Evolutionary conservation across 2,797 vertebrate genomes (phyloP), one percentile per base, ranked within the genome.

Genomic region (Pseudocheirus occidentalis): DNA sequence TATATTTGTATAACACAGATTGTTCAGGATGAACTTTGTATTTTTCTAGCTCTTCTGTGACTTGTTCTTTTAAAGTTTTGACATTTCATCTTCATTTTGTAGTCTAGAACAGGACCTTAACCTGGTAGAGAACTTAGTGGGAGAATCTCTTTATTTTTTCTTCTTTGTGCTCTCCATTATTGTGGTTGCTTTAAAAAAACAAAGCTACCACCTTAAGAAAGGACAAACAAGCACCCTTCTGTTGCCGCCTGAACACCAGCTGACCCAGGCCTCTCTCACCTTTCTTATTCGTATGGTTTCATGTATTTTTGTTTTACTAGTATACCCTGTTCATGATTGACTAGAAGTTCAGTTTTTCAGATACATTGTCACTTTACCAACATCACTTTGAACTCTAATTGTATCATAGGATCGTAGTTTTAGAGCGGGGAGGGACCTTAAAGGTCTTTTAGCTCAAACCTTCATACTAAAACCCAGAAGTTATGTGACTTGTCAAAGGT

Each of bases 341-440:
- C 91, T 54, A 92, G 92, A 54, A 87, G 18, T 54, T 40, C 14
- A 46, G 0, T 81, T 87, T 93, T 73, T 96, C 90, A 93, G 31
- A 55, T 5, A 5, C 0, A 12, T 91, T 34, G 13, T 55, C 53
- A 55, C n/a, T n/a, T 89, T 90, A 91, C 87, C 40, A 81, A 31
- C 91, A 73, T 92, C 91, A 92, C 55, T 96, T 94, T 94, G 94
- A 97, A 81, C 92, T 89, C 93, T 94, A 95, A 92, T 96, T 94
- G 52, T 93, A 91, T 95, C 93, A 11, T 24, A 81, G 73, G 13
- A 40, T 73, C 16, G 7, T 21, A 40, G n/a, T 40, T 73, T 73
- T 21, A 40, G 66, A 73, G 40, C 73, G 11, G 0, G 2, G 24
- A 46, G 0, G 73, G 16, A 46, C 7, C 21, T 62, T 81, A 3